Evolutionary conservation across 2,888 invertebrate species (phyloP).

Genomic region (Arrhopalites spinosus): DNA sequence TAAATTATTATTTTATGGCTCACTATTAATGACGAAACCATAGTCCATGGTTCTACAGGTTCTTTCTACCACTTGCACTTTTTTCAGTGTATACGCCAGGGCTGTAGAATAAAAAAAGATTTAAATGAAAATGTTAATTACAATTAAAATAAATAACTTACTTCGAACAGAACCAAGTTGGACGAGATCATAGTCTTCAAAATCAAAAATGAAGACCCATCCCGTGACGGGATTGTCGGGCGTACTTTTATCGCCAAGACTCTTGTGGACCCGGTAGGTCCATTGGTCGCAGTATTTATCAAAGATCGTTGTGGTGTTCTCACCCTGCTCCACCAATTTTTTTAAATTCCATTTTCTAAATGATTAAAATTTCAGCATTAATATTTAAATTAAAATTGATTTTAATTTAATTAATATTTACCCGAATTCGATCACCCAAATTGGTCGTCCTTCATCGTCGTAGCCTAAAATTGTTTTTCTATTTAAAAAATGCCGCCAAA

Average conservation of each 20-base stretch:
- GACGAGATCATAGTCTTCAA: conserved; percentile 7
- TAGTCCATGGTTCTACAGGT: conserved; percentile 25
- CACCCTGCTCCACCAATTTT: conserved; percentile 4
- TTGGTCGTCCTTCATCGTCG: conserved; percentile 17
- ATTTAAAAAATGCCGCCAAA: background rate
- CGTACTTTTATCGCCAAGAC: background rate
- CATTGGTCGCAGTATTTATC: conserved; percentile 23
- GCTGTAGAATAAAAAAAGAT: conserved; percentile 3
- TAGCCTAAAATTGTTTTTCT: background rate
- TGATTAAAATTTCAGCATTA: background rate
- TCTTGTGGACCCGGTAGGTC: conserved; percentile 9
- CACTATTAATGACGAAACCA: conserved; percentile 24
- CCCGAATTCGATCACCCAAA: background rate
- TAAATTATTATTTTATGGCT: background rate
- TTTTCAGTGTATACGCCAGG: background rate
- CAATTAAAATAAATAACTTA: background rate
- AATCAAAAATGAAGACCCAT: conserved; percentile 27
- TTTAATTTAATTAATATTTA: too few relatives aligned
- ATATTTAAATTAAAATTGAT: background rate
- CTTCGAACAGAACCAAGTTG: conserved; percentile 13
- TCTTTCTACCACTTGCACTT: conserved; percentile 3
- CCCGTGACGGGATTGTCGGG: conserved; percentile 12
- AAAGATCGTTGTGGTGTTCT: background rate
- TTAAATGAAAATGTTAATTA: background rate
- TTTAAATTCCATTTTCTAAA: conserved; percentile 16